Percentiles rank a stretch among this genome's conserved stretches.
Conservation (phyloP, 2,797 vertebrate species). For the Thaleichthys pacificus region DNA sequence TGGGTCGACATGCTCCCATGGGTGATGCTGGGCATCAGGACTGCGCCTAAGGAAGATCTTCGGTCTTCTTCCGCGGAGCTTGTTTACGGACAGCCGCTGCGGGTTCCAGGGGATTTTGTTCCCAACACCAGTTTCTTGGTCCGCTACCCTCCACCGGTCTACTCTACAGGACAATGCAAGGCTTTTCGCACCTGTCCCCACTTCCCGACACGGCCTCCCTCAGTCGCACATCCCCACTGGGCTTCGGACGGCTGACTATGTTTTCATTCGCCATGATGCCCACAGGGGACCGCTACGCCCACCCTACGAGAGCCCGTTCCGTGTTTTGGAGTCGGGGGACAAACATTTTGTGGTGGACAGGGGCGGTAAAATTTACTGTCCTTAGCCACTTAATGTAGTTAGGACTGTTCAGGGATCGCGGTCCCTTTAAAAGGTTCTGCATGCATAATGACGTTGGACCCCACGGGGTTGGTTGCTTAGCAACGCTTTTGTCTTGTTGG, state of each 20-base stretch:
- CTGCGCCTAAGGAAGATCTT: no score
- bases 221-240: not conserved
- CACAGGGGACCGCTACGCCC: slow-evolving; percentile 3
- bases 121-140: not conserved
- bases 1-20: slow-evolving; percentile 9
- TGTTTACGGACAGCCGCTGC: no score
- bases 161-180: not conserved
- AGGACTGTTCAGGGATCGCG: no score
- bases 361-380: not conserved
- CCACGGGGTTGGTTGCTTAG: no score
- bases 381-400: no score
- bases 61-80: no score
- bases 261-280: slow-evolving; percentile 5
- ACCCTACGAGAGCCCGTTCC: slow-evolving; percentile 7
- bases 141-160: not conserved
- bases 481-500: no score
- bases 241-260: not conserved
- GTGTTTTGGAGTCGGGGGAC: not conserved
- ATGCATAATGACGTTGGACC: no score
- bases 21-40: no score
- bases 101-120: slow-evolving; percentile 10
- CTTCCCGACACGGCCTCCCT: not conserved
- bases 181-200: not conserved
- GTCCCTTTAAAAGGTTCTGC: no score
- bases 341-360: slow-evolving; percentile 16